Evolutionary conservation across 2,888 invertebrate genomes (phyloP).

Genomic region (Apodemia hepburni): DNA sequence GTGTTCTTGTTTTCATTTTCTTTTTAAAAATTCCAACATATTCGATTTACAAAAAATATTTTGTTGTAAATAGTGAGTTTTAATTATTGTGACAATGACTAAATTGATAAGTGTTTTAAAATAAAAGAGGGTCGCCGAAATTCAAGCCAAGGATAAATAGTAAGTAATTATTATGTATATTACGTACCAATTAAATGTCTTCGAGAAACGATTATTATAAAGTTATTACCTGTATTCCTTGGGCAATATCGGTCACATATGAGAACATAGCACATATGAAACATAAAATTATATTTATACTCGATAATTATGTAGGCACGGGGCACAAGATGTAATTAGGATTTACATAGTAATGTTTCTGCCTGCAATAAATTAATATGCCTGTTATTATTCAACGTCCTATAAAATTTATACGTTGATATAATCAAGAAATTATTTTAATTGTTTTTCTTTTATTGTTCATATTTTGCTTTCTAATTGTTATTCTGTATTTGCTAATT

Average conservation of each 20-base stretch:
- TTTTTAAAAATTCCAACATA: neutral
- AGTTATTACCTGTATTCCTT: slow-evolving; percentile 39
- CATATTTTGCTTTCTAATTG: neutral
- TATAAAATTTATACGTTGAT: neutral
- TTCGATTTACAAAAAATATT: slow-evolving; percentile 5
- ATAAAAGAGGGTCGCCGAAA: slow-evolving; percentile 32
- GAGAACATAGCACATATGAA: slow-evolving; percentile 20
- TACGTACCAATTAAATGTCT: slow-evolving; percentile 31
- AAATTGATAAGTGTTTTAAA: slow-evolving; percentile 29
- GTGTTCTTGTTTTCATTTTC: neutral
- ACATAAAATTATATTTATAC: slow-evolving; percentile 22
- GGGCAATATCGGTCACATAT: slow-evolving; percentile 31
- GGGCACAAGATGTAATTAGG: neutral
- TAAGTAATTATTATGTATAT: slow-evolving; percentile 36
- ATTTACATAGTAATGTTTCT: slow-evolving; percentile 6
- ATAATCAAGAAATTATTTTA: neutral
- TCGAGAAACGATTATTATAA: slow-evolving; percentile 35
- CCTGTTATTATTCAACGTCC: neutral
- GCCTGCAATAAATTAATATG: neutral
- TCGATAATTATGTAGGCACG: slow-evolving; percentile 6
- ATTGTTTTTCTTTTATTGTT: no score
- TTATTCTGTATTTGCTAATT: no score
- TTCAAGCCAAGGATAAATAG: slow-evolving; percentile 38
- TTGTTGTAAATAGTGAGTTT: slow-evolving; percentile 23
- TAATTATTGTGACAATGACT: slow-evolving; percentile 27